phyloP scores from a whole-genome alignment of 1,140 invertebrate genomes.

The Habropoda laboriosa region DNA sequence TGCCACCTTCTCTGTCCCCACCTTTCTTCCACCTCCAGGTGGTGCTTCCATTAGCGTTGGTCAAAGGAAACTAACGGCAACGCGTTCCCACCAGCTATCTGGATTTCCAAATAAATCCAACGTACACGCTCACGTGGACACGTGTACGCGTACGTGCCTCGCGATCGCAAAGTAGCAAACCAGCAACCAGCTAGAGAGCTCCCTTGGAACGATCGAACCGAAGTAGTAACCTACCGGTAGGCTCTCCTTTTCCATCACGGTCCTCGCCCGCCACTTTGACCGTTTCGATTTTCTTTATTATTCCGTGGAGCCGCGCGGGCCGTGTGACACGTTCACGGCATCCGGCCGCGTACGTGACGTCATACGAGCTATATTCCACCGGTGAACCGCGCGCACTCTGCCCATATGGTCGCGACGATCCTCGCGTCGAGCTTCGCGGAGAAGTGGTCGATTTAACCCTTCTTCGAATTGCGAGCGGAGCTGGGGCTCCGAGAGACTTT shows the following conservation, averaged over 20 bases:
- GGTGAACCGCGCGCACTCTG: conserved; percentile 42
- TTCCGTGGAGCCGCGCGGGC: conserved; percentile 66
- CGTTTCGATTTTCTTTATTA: conserved; percentile 71
- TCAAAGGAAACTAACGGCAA: conserved; percentile 73
- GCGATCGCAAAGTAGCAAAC: too few relatives aligned
- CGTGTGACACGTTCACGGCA: conserved; percentile 73
- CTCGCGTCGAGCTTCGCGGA: not conserved
- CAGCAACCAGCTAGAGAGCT: conserved; percentile 16
- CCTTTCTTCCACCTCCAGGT: conserved; percentile 5
- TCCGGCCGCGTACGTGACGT: conserved; percentile 78
- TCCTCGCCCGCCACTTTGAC: conserved; percentile 4
- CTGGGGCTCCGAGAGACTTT: too few relatives aligned
- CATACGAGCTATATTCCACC: conserved; percentile 67
- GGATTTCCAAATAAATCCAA: conserved; percentile 69
- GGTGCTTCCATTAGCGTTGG: conserved; percentile 61
- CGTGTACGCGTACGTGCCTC: conserved; percentile 64
- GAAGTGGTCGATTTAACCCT: too few relatives aligned
- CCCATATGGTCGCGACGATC: conserved; percentile 53
- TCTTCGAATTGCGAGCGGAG: too few relatives aligned
- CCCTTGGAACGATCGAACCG: conserved; percentile 42
- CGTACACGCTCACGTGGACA: conserved; percentile 51
- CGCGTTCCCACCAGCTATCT: conserved; percentile 60
- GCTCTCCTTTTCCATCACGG: conserved; percentile 30
- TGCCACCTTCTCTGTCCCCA: not conserved
- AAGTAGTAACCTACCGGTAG: conserved; percentile 30